phyloP scores from a whole-genome alignment of 2,888 invertebrate genomes.

The Julus scandinavius region DNA sequence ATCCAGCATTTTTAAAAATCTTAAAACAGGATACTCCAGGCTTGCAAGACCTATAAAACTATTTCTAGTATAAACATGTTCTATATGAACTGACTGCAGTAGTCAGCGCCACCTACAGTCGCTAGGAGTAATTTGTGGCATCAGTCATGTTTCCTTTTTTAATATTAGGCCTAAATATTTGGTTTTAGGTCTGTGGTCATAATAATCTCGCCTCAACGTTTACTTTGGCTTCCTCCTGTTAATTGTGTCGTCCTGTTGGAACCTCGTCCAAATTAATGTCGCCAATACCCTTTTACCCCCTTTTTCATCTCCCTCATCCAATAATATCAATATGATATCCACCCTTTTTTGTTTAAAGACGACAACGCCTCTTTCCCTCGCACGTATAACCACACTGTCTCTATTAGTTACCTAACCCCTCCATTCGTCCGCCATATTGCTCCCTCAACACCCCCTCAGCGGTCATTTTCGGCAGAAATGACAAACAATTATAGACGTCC shows the following conservation, averaged over 20 bases:
- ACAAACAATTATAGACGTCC: background rate
- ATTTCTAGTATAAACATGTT: too few relatives aligned
- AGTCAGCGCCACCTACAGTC: background rate
- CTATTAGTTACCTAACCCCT: background rate
- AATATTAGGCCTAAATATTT: slow-evolving; percentile 26
- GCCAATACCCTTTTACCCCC: slow-evolving; percentile 11
- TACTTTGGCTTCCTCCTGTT: slow-evolving; percentile 51
- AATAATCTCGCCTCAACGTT: slow-evolving; percentile 44
- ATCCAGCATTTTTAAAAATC: too few relatives aligned
- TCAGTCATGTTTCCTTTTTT: background rate
- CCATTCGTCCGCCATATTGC: background rate
- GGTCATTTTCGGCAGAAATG: background rate
- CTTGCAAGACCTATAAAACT: too few relatives aligned
- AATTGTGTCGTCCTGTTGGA: slow-evolving; percentile 47
- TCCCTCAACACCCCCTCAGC: too few relatives aligned
- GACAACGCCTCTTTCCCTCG: slow-evolving; percentile 2
- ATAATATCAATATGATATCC: slow-evolving; percentile 36
- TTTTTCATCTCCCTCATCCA: background rate
- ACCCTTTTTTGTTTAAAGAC: slow-evolving; percentile 36
- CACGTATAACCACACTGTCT: too few relatives aligned
- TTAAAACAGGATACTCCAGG: too few relatives aligned
- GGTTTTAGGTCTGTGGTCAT: background rate
- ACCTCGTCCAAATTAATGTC: slow-evolving; percentile 21
- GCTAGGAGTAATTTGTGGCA: background rate
- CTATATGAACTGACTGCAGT: too few relatives aligned